phyloP scores from a whole-genome alignment of 1,140 invertebrate species.

The Neotoxoptera formosana region DNA sequence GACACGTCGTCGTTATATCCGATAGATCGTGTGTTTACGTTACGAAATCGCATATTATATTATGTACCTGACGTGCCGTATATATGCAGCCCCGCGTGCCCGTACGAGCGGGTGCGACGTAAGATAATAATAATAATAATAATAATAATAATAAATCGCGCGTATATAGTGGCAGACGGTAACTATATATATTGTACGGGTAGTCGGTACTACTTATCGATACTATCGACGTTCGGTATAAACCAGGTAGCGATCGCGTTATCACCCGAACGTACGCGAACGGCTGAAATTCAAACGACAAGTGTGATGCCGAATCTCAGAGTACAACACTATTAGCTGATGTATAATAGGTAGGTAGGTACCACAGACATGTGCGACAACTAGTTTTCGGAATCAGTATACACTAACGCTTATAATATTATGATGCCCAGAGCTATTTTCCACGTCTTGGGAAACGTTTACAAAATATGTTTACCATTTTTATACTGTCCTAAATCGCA shows the following conservation, averaged over 20 bases:
- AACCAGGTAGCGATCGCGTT: background rate
- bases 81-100: background rate
- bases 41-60: background rate
- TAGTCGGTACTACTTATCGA: too few relatives aligned
- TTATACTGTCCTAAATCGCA: too few relatives aligned
- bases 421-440: too few relatives aligned
- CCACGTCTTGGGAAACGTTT: too few relatives aligned
- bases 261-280: background rate
- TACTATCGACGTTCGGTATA: background rate
- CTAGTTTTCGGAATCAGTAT: too few relatives aligned
- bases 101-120: background rate
- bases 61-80: background rate
- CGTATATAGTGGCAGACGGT: background rate
- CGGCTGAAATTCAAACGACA: background rate
- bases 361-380: too few relatives aligned
- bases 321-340: background rate
- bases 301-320: fast-evolving
- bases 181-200: too few relatives aligned
- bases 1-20: background rate
- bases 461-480: too few relatives aligned
- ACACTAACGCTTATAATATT: too few relatives aligned
- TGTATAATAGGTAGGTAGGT: too few relatives aligned
- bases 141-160: background rate
- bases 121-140: too few relatives aligned
- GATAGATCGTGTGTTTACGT: background rate